Evolutionary conservation across 2,113 vertebrate species (phyloP).

Genomic region (Carlito syrichta): DNA sequence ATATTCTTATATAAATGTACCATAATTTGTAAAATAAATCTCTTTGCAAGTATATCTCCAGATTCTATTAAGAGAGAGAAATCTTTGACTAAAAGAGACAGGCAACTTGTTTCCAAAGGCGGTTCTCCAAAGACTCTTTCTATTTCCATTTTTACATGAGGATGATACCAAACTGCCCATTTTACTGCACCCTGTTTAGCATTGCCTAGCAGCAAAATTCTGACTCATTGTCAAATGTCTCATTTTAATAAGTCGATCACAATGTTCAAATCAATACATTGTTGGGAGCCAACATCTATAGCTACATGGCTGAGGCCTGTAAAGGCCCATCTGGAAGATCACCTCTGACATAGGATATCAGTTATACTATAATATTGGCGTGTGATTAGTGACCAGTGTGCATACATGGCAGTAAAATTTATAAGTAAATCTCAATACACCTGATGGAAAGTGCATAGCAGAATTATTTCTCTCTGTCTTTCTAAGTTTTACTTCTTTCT

Average conservation of each 20-base stretch:
- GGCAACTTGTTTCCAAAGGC: not conserved
- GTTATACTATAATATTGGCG: no score
- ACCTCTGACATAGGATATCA: no score
- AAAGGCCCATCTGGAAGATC: no score
- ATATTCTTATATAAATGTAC: not conserved
- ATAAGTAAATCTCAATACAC: no score
- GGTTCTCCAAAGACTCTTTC: not conserved
- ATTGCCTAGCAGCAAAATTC: not conserved
- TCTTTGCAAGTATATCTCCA: not conserved
- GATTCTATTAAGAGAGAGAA: not conserved
- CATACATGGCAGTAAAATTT: no score
- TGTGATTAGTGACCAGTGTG: no score
- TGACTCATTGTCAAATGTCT: not conserved
- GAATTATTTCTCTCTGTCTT: no score
- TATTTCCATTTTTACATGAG: not conserved
- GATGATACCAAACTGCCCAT: not conserved
- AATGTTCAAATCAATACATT: not conserved
- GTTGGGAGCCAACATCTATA: no score
- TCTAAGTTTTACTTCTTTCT: no score
- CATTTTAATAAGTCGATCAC: not conserved
- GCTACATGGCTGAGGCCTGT: no score
- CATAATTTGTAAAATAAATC: not conserved
- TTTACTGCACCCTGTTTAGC: not conserved
- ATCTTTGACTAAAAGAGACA: not conserved
- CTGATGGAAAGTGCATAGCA: no score